phyloP scores from a whole-genome alignment of 2,888 invertebrate species.

The Mythimna albipuncta region DNA sequence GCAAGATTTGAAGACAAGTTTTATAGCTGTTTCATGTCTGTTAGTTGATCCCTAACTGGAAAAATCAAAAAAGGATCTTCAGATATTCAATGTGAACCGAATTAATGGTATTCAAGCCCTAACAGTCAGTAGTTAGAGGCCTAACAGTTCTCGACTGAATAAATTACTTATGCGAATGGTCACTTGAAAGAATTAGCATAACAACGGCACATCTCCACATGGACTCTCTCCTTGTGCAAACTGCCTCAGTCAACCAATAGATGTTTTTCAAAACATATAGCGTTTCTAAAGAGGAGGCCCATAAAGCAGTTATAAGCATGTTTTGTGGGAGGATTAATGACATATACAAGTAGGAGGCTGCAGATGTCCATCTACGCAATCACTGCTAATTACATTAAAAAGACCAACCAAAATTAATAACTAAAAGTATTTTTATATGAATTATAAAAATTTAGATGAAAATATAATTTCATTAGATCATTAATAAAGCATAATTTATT shows the following conservation, averaged over 20 bases:
- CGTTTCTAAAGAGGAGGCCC: background rate
- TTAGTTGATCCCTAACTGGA: background rate
- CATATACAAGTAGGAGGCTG: conserved; percentile 24
- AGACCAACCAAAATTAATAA: background rate
- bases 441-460: background rate
- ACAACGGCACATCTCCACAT: conserved; percentile 35
- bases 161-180: conserved; percentile 22
- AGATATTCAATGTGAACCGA: background rate
- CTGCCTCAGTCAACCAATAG: background rate
- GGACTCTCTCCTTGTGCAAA: conserved; percentile 8
- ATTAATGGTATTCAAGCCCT: conserved; percentile 21
- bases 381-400: conserved; percentile 6
- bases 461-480: background rate
- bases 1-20: conserved; percentile 9
- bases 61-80: background rate
- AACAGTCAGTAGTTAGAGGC: conserved; percentile 11
- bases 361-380: conserved; percentile 7
- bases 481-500: conserved; percentile 1
- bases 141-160: conserved; percentile 22
- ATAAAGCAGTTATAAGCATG: conserved; percentile 6
- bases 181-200: conserved; percentile 40
- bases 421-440: background rate
- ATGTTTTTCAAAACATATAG: conserved; percentile 16
- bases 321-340: conserved; percentile 31
- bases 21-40: conserved; percentile 15